A percentile compares a stretch with the other conserved stretches of the same genome.
Evolutionary conservation across 2,888 invertebrate species (phyloP).

Genomic region (Chymomyza caudatula): DNA sequence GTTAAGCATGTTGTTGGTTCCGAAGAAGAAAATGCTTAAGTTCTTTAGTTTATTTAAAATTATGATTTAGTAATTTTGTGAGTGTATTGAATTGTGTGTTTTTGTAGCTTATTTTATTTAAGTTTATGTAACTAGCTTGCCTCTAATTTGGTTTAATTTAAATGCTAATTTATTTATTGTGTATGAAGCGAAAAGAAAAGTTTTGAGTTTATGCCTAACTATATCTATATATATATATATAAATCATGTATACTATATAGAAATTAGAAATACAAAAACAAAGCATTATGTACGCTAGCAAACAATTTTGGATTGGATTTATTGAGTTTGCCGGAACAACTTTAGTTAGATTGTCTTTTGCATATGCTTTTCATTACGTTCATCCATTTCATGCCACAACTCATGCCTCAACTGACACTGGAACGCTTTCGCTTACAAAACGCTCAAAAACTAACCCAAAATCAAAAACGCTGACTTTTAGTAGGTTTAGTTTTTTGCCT

Average conservation of each 20-base stretch:
- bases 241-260: background rate
- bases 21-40: too few species aligned
- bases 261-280: background rate
- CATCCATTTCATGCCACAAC: background rate
- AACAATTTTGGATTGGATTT: background rate
- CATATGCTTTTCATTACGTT: background rate
- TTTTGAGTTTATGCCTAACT: background rate
- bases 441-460: background rate
- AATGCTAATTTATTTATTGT: slow-evolving; percentile 33
- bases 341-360: background rate
- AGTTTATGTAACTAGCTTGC: background rate
- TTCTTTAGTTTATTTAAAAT: background rate
- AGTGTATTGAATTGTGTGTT: background rate
- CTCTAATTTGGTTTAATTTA: slow-evolving; percentile 36
- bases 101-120: background rate
- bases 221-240: background rate
- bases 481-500: background rate
- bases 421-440: background rate
- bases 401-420: background rate
- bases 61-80: background rate
- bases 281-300: background rate
- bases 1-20: slow-evolving; percentile 17
- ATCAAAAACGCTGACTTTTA: background rate
- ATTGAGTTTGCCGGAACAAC: background rate
- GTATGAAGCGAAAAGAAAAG: background rate